Evolutionary conservation across 2,888 invertebrate species (phyloP), one percentile per base, ranked within the genome.

Genomic region (Cistogaster globosa): DNA sequence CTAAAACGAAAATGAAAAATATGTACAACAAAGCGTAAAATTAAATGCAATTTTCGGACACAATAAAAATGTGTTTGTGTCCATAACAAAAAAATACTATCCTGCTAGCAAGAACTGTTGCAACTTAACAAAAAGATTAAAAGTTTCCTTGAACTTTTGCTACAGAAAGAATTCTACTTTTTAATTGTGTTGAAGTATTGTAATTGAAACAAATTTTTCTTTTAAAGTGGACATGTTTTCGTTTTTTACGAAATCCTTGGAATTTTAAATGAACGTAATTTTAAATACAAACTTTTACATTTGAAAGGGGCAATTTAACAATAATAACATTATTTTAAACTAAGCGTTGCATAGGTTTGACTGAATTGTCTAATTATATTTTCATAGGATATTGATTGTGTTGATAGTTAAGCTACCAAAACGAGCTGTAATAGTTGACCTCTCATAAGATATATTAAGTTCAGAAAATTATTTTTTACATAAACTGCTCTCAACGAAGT

Each of bases 41-140:
- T 84, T 84, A 81, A 84, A 81, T 81, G 80, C 84, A 84, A 76
- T 76, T 76, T 80, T 67, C 72, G 76, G 84, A 75, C 84, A 84
- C 76, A 77, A 38, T 3, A 32, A 32, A 32, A 45, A 77, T 68
- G 84, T 77, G 80, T 84, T 84, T 68, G 77, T 67, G 36, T 63
- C 72, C 62, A 68, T 38, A 77, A 68, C 72, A 65, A 36, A 72
- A 57, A 71, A 36, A 57, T 16, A 65, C 63, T 65, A 18, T 51
- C 22, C 32, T 32, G 58, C 32, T 42, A 48, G 26, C 60, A 55
- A 18, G 16, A 38, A 26, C 26, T 16, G 55, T 18, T 16, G 62
- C 18, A 42, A 42, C 14, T 22, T 42, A 69, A 63, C 48, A 71
- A 79, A 65, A 58, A 45, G 72, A 72, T 79, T 71, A 58, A 79